A percentile compares a stretch with the other conserved stretches of the same genome.
phyloP scores from a whole-genome alignment of 2,888 invertebrate species.

The Tetranychus piercei region DNA sequence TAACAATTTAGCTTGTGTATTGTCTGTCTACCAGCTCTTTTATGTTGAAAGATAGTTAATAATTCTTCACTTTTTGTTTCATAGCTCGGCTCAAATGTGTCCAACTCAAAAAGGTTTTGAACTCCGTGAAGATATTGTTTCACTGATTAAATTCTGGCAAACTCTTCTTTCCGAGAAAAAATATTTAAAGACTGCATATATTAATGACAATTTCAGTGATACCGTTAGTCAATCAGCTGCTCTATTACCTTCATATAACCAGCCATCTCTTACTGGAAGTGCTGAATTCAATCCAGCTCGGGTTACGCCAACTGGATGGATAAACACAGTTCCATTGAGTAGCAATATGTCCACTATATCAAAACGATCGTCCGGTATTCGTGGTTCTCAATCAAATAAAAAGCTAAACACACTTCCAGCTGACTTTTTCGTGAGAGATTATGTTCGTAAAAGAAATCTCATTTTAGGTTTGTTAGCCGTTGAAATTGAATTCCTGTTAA shows the following conservation, averaged over 20 bases:
- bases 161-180: slow-evolving; percentile 54
- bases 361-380: slow-evolving; percentile 36
- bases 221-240: slow-evolving; percentile 12
- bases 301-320: slow-evolving; percentile 49
- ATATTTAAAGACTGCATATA: slow-evolving; percentile 45
- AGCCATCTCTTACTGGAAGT: slow-evolving; percentile 8
- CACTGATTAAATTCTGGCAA: slow-evolving; percentile 73
- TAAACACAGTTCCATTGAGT: slow-evolving; percentile 70
- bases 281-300: slow-evolving; percentile 23
- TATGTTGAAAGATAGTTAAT: no score
- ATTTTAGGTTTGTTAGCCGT: slow-evolving; percentile 78
- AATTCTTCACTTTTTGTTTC: no score
- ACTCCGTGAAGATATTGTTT: slow-evolving; percentile 69
- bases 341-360: slow-evolving; percentile 46
- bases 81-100: slow-evolving; percentile 54
- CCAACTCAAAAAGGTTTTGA: slow-evolving; percentile 60
- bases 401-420: slow-evolving; percentile 31
- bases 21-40: neutral
- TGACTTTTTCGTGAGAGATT: slow-evolving; percentile 76
- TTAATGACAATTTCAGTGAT: slow-evolving; percentile 12
- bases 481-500: slow-evolving; percentile 81
- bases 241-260: neutral
- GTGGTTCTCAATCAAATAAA: slow-evolving; percentile 33
- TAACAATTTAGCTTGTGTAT: slow-evolving; percentile 12
- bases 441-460: slow-evolving; percentile 77